phyloP scores from a whole-genome alignment of 2,797 vertebrate species.

The Coregonus sp. region DNA sequence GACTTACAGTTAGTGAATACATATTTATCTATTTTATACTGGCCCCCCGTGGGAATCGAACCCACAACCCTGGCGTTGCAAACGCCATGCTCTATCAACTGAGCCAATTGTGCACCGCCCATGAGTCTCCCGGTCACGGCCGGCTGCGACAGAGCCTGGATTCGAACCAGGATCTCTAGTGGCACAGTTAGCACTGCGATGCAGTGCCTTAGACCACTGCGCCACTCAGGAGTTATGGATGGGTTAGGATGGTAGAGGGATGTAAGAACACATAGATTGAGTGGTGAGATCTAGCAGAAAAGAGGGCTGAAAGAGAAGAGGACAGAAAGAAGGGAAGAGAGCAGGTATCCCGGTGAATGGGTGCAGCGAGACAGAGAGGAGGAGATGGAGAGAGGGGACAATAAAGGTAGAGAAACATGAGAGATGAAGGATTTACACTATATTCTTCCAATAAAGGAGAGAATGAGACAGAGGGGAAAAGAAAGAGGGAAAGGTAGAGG shows the following conservation, averaged over 20 bases:
- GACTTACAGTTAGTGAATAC: too few species aligned
- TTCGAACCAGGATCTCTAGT: too few species aligned
- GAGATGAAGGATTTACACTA: constrained; percentile 77
- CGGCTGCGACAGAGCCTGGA: too few species aligned
- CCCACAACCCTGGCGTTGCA: too few species aligned
- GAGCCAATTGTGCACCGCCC: too few species aligned
- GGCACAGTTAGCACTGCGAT: too few species aligned
- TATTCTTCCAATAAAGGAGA: constrained; percentile 78
- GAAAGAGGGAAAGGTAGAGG: constrained; percentile 37
- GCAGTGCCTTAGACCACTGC: too few species aligned
- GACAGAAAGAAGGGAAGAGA: neutral
- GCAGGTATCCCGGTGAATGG: neutral
- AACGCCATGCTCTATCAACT: too few species aligned
- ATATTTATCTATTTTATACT: too few species aligned
- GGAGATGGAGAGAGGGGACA: constrained; percentile 44
- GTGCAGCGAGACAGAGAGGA: constrained; percentile 13
- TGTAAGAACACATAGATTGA: neutral
- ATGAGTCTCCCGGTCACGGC: too few species aligned
- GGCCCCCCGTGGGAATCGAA: too few species aligned
- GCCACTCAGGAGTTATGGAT: too few species aligned
- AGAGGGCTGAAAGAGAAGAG: neutral
- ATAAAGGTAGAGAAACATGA: constrained; percentile 73
- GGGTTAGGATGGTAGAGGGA: neutral
- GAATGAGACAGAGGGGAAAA: constrained; percentile 57
- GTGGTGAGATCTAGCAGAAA: neutral